These are phyloP conservation scores for Drosophila orosa DNA, from an alignment of 1,140 invertebrate species.

Conservation along the genomic window DNA sequence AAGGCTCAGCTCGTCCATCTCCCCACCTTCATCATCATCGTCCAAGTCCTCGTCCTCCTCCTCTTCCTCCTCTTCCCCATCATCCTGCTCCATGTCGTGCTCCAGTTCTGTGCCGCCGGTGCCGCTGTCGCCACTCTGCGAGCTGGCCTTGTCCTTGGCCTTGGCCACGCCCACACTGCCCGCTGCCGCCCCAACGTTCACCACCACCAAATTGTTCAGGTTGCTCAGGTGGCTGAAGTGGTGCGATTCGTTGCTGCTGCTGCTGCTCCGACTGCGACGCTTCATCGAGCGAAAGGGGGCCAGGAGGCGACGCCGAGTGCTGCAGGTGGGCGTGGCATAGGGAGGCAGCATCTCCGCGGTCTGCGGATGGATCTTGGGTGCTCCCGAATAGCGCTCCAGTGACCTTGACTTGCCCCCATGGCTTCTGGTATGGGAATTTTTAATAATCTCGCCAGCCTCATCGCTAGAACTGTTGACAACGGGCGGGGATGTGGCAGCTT, in stretches of 20 bases:
- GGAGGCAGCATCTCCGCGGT: constrained; percentile 48
- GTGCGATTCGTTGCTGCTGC: constrained; percentile 80
- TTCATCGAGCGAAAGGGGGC: constrained; percentile 77
- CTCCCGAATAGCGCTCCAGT: constrained; percentile 77
- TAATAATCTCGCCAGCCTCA: constrained; percentile 69
- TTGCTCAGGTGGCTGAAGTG: constrained; percentile 42
- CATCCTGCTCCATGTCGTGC: constrained; percentile 70
- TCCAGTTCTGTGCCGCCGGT: constrained; percentile 80
- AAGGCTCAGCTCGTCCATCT: constrained; percentile 65
- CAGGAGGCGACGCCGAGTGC: constrained; percentile 71
- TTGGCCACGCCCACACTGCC: constrained; percentile 3
- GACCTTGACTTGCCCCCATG: constrained; percentile 79
- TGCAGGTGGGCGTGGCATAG: constrained; percentile 72
- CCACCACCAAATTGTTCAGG: constrained; percentile 45
- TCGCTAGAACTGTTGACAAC: constrained; percentile 60
- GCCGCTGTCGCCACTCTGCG: constrained; percentile 79
- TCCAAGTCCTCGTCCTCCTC: constrained; percentile 53
- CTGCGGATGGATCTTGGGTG: constrained; percentile 64
- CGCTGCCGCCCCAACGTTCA: constrained; percentile 50
- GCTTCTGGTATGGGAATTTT: constrained; percentile 60
- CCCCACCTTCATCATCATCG: constrained; percentile 65
- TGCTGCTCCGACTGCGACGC: constrained; percentile 81
- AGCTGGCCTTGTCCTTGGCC: constrained; percentile 61
- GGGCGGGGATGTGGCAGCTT: constrained; percentile 39
- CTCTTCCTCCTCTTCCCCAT: constrained; percentile 52